Evolutionary conservation across 2,888 invertebrate genomes (phyloP).

Genomic region (Panopea generosa): DNA sequence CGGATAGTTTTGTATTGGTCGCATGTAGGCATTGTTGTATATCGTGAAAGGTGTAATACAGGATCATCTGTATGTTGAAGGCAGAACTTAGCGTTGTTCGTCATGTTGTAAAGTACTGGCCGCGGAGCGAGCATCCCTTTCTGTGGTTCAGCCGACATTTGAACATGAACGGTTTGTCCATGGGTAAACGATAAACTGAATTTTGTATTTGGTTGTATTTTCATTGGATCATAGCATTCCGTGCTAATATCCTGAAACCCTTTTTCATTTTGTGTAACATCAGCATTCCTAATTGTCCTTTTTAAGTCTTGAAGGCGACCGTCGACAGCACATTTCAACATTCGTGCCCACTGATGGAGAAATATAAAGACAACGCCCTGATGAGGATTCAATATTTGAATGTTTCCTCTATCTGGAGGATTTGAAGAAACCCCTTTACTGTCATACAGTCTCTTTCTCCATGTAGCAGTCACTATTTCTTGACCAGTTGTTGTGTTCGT

Average conservation of each 20-base stretch:
- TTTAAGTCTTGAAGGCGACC: conserved; percentile 17
- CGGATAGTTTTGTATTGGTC: conserved; percentile 26
- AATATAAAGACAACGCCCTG: conserved; percentile 21
- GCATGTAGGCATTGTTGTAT: conserved; percentile 46
- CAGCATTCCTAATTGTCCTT: conserved; percentile 10
- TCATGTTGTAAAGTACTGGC: conserved; percentile 46
- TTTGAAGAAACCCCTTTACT: background rate
- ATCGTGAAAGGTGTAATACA: conserved; percentile 40
- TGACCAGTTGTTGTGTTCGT: conserved; percentile 28
- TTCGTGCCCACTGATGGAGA: conserved; percentile 29
- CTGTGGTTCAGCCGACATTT: conserved; percentile 50
- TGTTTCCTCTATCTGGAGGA: conserved; percentile 1
- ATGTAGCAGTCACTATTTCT: conserved; percentile 53
- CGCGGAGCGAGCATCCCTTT: conserved; percentile 49
- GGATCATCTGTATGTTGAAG: conserved; percentile 57
- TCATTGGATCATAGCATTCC: conserved; percentile 8
- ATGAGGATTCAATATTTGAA: conserved; percentile 17
- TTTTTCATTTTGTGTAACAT: background rate
- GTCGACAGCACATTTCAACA: conserved; percentile 28
- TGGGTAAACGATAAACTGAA: conserved; percentile 43
- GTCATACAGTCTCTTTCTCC: conserved; percentile 65
- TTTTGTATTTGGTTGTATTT: conserved; percentile 17
- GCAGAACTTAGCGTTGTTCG: conserved; percentile 54
- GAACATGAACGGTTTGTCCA: conserved; percentile 53
- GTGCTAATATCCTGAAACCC: conserved; percentile 31